Base-by-base conservation (phyloP, 1,140 invertebrate genomes). In the Bombus confusus region DNA sequence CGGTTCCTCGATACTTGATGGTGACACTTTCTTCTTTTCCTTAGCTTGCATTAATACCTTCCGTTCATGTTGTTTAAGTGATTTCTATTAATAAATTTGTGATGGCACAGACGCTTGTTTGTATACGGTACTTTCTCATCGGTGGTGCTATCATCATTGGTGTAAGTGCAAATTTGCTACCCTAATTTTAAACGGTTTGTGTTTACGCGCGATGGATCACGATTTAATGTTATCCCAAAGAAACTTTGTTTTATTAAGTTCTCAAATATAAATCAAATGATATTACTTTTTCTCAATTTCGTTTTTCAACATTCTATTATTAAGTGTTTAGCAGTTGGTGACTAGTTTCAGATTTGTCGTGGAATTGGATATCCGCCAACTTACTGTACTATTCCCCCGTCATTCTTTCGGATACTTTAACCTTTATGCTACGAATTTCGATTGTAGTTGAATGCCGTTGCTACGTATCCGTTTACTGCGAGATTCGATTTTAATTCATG, bases 121-220 rank as follows among this genome's bases (percentile, higher is more conserved):
- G 93, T 79, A 87, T 93, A 13, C 91, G 90, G 9, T 94, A 91
- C 34, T 85, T 93, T 64, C 90, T 94, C n/a, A 71, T 93, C 28
- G 80, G 68, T 15, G 91, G 90, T 80, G 88, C 92, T 52, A 74
- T 94, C 68, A n/a, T 93, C 22, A 84, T 94, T 39, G 93, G 91
- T 25, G 93, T 94, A 90, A 94, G 93, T 94, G 66, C 31, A 78
- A 64, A 68, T 73, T 68, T 76, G 0, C 12, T 71, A 31, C 59
- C 28, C 47, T 64, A n/a, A 22, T 15, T 57, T 15, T 6, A n/a
- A 31, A 39, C 12, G 1, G 15, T 37, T 39, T 47, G 64, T 31
- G 10, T 82, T 80, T 71, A 59, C 25, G 18, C 31, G 9, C 15
- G 15, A 69, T 6, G 22, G 34, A 62, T 72, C 18, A 31, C 18